phyloP scores from a whole-genome alignment of 2,113 vertebrate genomes.

The Dendropsophus ebraccatus region DNA sequence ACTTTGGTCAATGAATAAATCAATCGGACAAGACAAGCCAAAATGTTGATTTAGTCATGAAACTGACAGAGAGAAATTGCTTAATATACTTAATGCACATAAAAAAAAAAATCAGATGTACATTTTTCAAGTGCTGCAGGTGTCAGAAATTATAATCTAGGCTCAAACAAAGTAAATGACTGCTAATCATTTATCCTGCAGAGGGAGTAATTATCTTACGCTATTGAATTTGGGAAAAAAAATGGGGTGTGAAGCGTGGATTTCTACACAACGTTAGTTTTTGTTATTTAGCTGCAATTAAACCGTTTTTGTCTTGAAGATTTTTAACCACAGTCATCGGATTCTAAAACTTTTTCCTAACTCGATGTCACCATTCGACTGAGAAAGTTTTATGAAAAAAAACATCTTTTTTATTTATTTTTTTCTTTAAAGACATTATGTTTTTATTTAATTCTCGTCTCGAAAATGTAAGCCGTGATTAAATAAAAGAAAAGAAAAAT shows the following conservation, averaged over 20 bases:
- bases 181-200: constrained; percentile 58
- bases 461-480: constrained; percentile 73
- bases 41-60: constrained; percentile 46
- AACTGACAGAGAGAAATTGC: constrained; percentile 46
- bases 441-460: constrained; percentile 70
- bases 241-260: constrained; percentile 38
- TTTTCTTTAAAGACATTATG: constrained; percentile 74
- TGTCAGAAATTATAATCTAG: constrained; percentile 56
- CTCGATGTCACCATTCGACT: constrained; percentile 59
- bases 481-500: constrained; percentile 83
- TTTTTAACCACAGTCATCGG: constrained; percentile 58
- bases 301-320: constrained; percentile 52
- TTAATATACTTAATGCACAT: constrained; percentile 58
- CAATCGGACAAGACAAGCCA: constrained; percentile 44
- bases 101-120: constrained; percentile 49
- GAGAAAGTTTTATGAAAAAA: constrained; percentile 70
- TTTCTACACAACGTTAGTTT: constrained; percentile 31
- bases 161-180: constrained; percentile 56
- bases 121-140: constrained; percentile 59
- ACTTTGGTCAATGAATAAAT: constrained; percentile 49
- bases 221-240: constrained; percentile 53
- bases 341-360: constrained; percentile 59
- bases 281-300: constrained; percentile 45
- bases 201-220: constrained; percentile 55
- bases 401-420: constrained; percentile 70